phyloP scores from a whole-genome alignment of 64 coral and sea anemone species.

The Montipora foliosa region DNA sequence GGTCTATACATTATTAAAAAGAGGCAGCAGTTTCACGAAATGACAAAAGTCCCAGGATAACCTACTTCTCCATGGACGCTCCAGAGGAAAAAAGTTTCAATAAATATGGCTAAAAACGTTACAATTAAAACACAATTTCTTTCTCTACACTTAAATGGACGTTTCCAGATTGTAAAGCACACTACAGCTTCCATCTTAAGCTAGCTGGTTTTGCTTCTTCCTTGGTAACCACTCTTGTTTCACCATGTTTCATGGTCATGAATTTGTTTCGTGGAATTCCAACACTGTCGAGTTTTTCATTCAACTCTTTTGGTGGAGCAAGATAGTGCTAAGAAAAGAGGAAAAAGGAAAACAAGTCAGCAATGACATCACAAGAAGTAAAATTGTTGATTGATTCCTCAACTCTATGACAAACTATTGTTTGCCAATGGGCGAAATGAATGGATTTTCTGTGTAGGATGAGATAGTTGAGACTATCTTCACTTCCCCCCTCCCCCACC shows the following conservation, averaged over 20 bases:
- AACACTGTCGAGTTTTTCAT: conserved; percentile 1
- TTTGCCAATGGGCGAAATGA: no score
- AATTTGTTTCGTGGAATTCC: conserved; percentile 51
- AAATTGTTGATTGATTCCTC: background rate
- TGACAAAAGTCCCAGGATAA: no score
- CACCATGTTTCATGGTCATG: conserved; percentile 50
- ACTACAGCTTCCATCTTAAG: background rate
- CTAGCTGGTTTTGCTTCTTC: conserved; percentile 7
- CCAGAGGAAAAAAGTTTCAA: no score
- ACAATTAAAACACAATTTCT: background rate
- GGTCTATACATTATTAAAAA: no score
- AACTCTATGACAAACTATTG: no score
- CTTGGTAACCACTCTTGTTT: conserved; percentile 34
- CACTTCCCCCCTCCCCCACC: no score
- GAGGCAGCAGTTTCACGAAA: no score
- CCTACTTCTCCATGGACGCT: no score
- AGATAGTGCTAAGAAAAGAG: conserved; percentile 45
- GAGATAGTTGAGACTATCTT: no score
- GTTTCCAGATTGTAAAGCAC: background rate
- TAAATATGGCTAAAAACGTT: no score
- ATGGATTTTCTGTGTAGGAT: no score
- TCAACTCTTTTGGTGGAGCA: conserved; percentile 39
- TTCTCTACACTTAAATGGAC: background rate
- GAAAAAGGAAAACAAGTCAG: background rate
- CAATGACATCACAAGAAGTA: background rate